These are phyloP conservation scores for Chelonus insularis DNA, from an alignment of 1,140 invertebrate genomes.

Conservation along the genomic window DNA sequence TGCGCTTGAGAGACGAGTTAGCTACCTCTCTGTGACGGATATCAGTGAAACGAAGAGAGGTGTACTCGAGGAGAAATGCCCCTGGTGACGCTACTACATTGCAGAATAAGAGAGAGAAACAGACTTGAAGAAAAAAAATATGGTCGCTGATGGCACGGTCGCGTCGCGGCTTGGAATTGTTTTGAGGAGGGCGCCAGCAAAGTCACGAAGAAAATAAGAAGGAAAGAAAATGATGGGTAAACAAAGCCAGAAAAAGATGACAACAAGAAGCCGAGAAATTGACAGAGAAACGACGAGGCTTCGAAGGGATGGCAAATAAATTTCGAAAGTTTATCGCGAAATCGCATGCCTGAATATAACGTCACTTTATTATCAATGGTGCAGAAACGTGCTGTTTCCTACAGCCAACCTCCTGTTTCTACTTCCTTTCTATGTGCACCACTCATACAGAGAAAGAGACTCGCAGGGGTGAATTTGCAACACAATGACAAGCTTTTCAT, in stretches of 20 bases:
- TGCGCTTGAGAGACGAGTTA: not conserved
- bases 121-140: constrained; percentile 9
- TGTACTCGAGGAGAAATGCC: not conserved
- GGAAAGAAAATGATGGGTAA: not conserved
- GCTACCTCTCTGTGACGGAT: not conserved
- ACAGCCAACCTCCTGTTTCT: no score
- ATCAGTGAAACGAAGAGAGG: not conserved
- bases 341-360: constrained; percentile 54
- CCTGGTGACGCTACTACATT: not conserved
- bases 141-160: constrained; percentile 21
- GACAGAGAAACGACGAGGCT: not conserved
- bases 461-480: not conserved
- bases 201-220: constrained; percentile 25
- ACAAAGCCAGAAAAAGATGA: not conserved
- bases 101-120: not conserved
- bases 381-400: constrained; percentile 29
- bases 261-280: constrained; percentile 18
- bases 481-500: not conserved
- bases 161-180: constrained; percentile 20
- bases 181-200: constrained; percentile 9
- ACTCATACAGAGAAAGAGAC: not conserved
- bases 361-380: constrained; percentile 53
- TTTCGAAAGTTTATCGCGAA: constrained; percentile 56
- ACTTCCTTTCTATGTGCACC: no score
- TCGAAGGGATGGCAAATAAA: constrained; percentile 42